phyloP scores from a whole-genome alignment of 2,797 vertebrate species.

The Pampus argenteus region DNA sequence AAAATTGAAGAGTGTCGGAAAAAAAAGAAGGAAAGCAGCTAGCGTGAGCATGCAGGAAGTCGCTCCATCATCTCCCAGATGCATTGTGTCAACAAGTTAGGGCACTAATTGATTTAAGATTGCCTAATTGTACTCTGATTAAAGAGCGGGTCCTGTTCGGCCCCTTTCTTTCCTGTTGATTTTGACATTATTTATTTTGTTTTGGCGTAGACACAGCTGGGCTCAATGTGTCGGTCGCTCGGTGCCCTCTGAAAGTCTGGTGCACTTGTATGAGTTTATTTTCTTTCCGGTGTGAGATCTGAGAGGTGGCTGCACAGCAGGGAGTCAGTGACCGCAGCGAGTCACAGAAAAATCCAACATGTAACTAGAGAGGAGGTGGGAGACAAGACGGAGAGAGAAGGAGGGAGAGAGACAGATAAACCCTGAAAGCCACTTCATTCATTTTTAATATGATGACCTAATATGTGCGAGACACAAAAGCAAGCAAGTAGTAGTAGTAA shows the following conservation, averaged over 20 bases:
- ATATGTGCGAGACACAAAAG: not conserved
- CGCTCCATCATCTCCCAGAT: slow-evolving; percentile 76
- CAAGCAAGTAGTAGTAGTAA: no score
- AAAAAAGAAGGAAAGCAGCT: slow-evolving; percentile 17
- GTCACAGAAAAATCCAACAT: slow-evolving; percentile 33
- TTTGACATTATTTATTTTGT: slow-evolving; percentile 85
- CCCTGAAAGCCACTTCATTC: slow-evolving; percentile 9
- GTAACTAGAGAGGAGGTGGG: slow-evolving; percentile 23
- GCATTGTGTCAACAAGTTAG: slow-evolving; percentile 78
- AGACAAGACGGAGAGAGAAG: not conserved
- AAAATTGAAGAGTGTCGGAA: slow-evolving; percentile 25
- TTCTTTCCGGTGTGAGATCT: slow-evolving; percentile 78
- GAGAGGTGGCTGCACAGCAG: slow-evolving; percentile 45
- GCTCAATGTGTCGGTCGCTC: slow-evolving; percentile 83
- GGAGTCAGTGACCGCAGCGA: slow-evolving; percentile 17
- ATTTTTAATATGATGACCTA: not conserved
- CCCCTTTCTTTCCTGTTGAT: slow-evolving; percentile 81
- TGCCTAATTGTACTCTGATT: slow-evolving; percentile 84
- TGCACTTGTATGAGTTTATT: slow-evolving; percentile 82
- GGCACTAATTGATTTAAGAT: slow-evolving; percentile 83
- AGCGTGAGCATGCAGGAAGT: slow-evolving; percentile 70
- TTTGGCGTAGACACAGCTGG: slow-evolving; percentile 87
- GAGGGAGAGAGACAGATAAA: slow-evolving; percentile 8
- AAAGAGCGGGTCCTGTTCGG: slow-evolving; percentile 72
- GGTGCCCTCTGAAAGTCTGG: slow-evolving; percentile 76